These are phyloP conservation scores for Chlorospingus flavigularis DNA, from an alignment of 2,797 vertebrate genomes.

Conservation along the genomic window DNA sequence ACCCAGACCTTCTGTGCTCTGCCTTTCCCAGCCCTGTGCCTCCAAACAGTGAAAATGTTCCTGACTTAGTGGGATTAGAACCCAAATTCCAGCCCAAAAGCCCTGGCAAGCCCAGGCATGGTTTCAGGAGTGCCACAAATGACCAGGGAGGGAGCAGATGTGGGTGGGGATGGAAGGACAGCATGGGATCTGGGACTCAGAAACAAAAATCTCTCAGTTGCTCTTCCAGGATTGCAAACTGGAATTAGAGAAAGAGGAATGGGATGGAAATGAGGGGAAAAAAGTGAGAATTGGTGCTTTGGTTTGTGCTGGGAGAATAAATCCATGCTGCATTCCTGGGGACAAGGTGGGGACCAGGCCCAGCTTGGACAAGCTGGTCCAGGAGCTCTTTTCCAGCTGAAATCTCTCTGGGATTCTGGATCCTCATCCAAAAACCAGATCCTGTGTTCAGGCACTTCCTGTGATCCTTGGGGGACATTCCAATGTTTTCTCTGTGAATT, in stretches of 20 bases:
- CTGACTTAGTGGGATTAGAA: not conserved
- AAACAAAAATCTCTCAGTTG: not conserved
- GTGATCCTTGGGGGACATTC: not conserved
- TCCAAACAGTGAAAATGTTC: not conserved
- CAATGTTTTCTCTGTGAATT: fast-evolving
- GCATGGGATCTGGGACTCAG: not conserved
- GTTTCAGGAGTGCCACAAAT: not conserved
- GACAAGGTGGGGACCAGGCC: not conserved
- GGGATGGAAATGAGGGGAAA: not conserved
- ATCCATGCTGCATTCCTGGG: not conserved
- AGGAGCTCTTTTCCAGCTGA: not conserved
- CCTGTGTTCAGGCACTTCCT: fast-evolving
- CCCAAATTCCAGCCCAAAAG: not conserved
- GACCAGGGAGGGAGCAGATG: not conserved
- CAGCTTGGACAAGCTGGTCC: not conserved
- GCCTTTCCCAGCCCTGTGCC: not conserved
- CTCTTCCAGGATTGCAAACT: not conserved
- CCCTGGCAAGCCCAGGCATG: not conserved
- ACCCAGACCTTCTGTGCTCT: not conserved
- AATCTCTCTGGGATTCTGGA: fast-evolving
- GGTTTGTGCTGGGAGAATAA: not conserved
- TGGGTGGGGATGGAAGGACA: fast-evolving
- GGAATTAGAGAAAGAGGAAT: not conserved
- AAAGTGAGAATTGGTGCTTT: not conserved
- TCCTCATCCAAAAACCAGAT: fast-evolving